Base-by-base conservation (phyloP, 2,888 invertebrate species). In the Acronicta alni region DNA sequence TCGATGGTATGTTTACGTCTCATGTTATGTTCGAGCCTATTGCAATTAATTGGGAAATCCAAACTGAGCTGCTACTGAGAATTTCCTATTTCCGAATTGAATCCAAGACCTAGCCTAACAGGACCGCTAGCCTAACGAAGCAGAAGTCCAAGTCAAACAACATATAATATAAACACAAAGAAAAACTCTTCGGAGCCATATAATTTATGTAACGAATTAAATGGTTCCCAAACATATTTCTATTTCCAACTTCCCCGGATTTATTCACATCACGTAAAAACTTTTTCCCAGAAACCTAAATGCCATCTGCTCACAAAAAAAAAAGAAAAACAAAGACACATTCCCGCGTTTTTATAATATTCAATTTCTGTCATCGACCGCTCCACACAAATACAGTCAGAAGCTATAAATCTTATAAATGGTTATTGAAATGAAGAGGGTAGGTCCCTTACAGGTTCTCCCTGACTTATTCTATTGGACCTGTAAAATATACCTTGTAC, bases 341-440 rank as follows among this genome's bases (percentile, higher is more conserved):
- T 53, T 60, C 9, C 18, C 17, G 35, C 39, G 60, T 64, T 75
- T 77, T 73, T 71, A 66, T 72, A 67, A 82, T 82, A 86, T 86
- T 86, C 85, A 84, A 82, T 82, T 84, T 73, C 80, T 82, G 84
- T 85, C 87, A 83, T 80, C 80, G 81, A 73, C 74, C 81, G 79
- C 67, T 75, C 75, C 56, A 66, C 69, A 75, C 77, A 67, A 77
- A 77, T 78, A 81, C 80, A 81, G 81, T 79, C 72, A 60, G 71
- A 66, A 60, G 57, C 75, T 61, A 88, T 89, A 90, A 88, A 89
- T 89, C 85, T 85, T 70, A 73, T 80, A 84, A 87, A 87, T 85
- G 85, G 87, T 81, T 86, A 84, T 85, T 85, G 83, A 86, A 88
- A 89, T 89, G 87, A 86, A 87, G 85, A 84, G 84, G 85, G 85